Conservation (phyloP, 2,888 invertebrate genomes). For the Diaperis boleti region DNA sequence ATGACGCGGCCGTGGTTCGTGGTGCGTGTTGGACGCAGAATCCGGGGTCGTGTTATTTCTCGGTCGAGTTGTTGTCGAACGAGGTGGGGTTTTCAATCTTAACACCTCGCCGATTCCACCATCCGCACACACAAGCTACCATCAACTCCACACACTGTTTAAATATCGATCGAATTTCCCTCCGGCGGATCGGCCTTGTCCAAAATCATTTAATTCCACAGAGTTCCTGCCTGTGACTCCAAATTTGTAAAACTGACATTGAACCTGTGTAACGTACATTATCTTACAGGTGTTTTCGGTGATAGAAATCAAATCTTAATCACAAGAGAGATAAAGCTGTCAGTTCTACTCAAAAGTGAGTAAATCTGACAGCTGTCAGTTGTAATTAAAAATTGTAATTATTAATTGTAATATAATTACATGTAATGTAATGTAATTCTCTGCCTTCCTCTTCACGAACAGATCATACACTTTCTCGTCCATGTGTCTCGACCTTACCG, state of each 20-base stretch:
- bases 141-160: slow-evolving; percentile 53
- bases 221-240: neutral
- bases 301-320: too few species aligned
- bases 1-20: slow-evolving; percentile 19
- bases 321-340: too few species aligned
- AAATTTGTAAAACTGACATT: neutral
- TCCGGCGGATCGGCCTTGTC: neutral
- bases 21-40: slow-evolving; percentile 28
- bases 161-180: slow-evolving; percentile 50
- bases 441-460: too few species aligned
- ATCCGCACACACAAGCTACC: slow-evolving; percentile 45
- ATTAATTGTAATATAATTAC: too few species aligned
- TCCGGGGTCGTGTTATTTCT: slow-evolving; percentile 48
- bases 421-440: too few species aligned
- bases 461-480: too few species aligned
- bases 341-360: too few species aligned
- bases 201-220: neutral
- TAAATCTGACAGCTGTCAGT: too few species aligned
- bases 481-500: too few species aligned
- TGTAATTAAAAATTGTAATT: too few species aligned
- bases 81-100: slow-evolving; percentile 45
- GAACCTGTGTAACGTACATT: too few species aligned
- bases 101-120: slow-evolving; percentile 50
- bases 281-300: too few species aligned
- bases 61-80: slow-evolving; percentile 46